Evolutionary conservation across 2,888 invertebrate species (phyloP), one percentile per base, ranked within the genome.

Genomic region (Spodoptera littoralis): DNA sequence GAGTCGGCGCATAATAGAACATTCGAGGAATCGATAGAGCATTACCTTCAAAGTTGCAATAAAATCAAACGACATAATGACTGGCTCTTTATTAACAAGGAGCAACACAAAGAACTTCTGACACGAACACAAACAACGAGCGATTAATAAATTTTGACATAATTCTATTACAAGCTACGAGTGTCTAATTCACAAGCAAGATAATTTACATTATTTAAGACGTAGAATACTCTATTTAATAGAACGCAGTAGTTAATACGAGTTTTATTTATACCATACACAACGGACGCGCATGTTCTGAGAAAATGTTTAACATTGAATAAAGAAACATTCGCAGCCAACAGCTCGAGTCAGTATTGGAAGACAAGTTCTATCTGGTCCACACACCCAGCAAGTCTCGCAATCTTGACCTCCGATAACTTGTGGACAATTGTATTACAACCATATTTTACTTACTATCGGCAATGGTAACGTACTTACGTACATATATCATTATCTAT

Each of bases 391-490:
- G 46, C 48, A 55, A 43, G 54, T 53, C 57, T 64, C 48, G 49
- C 59, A 70, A 78, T 78, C 82, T 78, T 86, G 86, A 88, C 89
- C 88, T 87, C 85, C 85, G 84, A 85, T 87, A 89, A 84, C 80
- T 82, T 71, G 60, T 68, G 60, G 79, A 80, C 72, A 76, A 80
- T 85, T 82, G 76, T 71, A 70, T 69, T 68, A n/a, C 27, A 27
- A 27, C 3, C 49, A 76, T 42, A 59, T 5, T 36, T 6, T 36
- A 9, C 6, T 2, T 36, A 36, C 6, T 66, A 62, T 66, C 60
- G 42, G 57, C 66, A 70, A 68, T 79, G 50, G 50, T 36, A 8
- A 36, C 36, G 36, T 36, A 8, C 6, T 6, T 64, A 27, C 30
- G 5, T 30, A 30, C 3, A 30, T 66, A 27, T 30, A 49, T 61